These are phyloP conservation scores for Pipistrellus nathusii DNA, from an alignment of 2,797 vertebrate species.

Conservation along the genomic window DNA sequence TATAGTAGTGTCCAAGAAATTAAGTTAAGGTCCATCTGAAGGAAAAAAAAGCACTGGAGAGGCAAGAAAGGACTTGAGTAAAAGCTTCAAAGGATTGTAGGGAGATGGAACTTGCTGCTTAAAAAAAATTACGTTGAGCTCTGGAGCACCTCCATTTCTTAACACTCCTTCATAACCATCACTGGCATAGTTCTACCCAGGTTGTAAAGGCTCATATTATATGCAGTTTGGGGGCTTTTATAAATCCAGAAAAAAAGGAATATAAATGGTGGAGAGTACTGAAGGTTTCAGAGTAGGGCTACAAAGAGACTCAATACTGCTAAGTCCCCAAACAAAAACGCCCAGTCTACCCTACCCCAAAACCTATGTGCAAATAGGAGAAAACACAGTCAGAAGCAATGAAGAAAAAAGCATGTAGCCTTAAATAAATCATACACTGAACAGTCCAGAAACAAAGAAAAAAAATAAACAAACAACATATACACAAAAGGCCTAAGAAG, in stretches of 20 bases:
- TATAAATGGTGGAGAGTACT: slow-evolving; percentile 79
- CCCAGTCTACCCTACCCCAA: slow-evolving; percentile 76
- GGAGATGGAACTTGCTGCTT: slow-evolving; percentile 86
- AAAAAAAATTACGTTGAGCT: slow-evolving; percentile 86
- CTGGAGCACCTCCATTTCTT: slow-evolving; percentile 83
- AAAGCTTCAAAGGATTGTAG: slow-evolving; percentile 86
- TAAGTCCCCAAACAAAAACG: slow-evolving; percentile 78
- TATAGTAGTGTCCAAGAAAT: slow-evolving; percentile 88
- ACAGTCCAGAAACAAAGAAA: slow-evolving; percentile 80
- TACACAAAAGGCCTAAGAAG: slow-evolving; percentile 77
- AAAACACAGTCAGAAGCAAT: slow-evolving; percentile 85
- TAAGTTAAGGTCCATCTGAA: slow-evolving; percentile 87
- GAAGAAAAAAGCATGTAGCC: slow-evolving; percentile 83
- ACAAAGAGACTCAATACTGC: slow-evolving; percentile 78
- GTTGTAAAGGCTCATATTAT: slow-evolving; percentile 81
- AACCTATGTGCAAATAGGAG: slow-evolving; percentile 79
- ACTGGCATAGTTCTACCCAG: slow-evolving; percentile 77
- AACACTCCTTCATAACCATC: slow-evolving; percentile 84
- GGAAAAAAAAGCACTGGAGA: slow-evolving; percentile 87
- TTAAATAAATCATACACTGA: slow-evolving; percentile 80
- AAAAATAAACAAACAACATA: slow-evolving; percentile 79
- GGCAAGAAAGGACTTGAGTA: slow-evolving; percentile 85
- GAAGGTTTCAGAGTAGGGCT: slow-evolving; percentile 79
- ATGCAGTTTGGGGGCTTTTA: slow-evolving; percentile 82
- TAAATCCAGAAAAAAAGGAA: slow-evolving; percentile 81